Base-by-base conservation (phyloP, 2,888 invertebrate genomes). In the Drosophila birchii region DNA sequence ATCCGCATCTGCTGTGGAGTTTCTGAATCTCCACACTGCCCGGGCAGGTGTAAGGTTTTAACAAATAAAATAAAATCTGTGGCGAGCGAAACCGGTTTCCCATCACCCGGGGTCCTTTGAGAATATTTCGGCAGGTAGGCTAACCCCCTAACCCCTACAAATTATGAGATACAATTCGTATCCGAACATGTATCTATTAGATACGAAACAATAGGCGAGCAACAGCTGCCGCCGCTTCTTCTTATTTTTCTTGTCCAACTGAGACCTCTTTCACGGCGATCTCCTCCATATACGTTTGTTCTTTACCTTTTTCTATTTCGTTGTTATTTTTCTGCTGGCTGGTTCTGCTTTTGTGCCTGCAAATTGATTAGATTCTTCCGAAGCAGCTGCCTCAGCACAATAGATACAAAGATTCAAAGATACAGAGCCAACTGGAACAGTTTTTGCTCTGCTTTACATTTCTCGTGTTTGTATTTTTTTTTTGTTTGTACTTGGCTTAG, bases 91-190 rank as follows among this genome's bases (percentile, higher is more conserved):
- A 66, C 64, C 64, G 51, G 64, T 66, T 64, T 36, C 14, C 16
- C 29, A 11, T 18, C 29, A 16, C 36, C 51, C 20, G 20, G 29
- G 38, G 34, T 63, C 61, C 62, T 41, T 63, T 11, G 64, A 51
- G 43, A 63, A 51, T 51, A 51, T 63, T 47, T 12, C 23, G 49
- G 64, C 64, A 66, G 64, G 64, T 66, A 66, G 44, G 12, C 20
- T 20, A 36, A 29, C 3, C 26, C 26, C 9, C 9, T 9, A 32
- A 29, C 64, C 64, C 51, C 36, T 63, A 51, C 49, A 32, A 63
- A 64, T 53, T 66, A 51, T 66, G 66, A 66, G 64, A 64, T 51
- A 66, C 64, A 64, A 43, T 64, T 49, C 63, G 45, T 39, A 20
- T n/a, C 39, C 23, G 32, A 20, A 18, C 26, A 36, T 32, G 26